Evolutionary conservation across 2,113 vertebrate species (phyloP), one percentile per base, ranked within the genome.

Genomic region (Nibea coibor): DNA sequence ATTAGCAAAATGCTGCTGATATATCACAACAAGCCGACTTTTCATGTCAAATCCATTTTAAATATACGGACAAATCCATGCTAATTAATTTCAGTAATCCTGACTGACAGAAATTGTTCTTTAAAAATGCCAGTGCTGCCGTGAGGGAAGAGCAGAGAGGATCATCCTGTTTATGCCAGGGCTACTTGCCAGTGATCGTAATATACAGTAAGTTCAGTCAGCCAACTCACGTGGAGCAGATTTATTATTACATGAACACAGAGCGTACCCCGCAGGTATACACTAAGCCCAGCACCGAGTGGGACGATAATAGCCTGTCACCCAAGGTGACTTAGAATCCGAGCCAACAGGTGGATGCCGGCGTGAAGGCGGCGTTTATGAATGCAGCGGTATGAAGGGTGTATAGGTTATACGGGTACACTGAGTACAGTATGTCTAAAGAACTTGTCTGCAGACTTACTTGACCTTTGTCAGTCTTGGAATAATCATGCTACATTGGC

Each of bases 51-150:
- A 39, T 39, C 77, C 43, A 78, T 74, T 88, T 82, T 24, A 76
- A 78, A 85, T 54, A 26, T 12, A 77, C 70, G 45, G 65, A 81
- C 59, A 85, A 87, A 91, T 86, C 80, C 70, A 83, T 48, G 76
- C 42, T 67, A 82, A 87, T 81, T 75, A 50, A 54, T 64, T 66
- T 72, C 68, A 28, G 26, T 86, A 81, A 88, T 86, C 72, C 82
- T 88, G 69, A 86, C 26, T 80, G 88, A 90, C 82, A 74, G 42
- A 51, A 39, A 77, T 62, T 74, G 73, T 87, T 84, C 54, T 80
- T 82, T 58, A 53, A 78, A 80, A 80, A 81, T 56, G 19, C 22
- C 51, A 58, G 72, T 72, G 28, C 31, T 59, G 76, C 74, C 16
- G 11, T 54, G 50, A 61, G 72, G 77, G 58, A 58, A 74, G 35